These are phyloP conservation scores for Barbus barbus DNA, from an alignment of 2,113 vertebrate genomes.

Conservation along the genomic window DNA sequence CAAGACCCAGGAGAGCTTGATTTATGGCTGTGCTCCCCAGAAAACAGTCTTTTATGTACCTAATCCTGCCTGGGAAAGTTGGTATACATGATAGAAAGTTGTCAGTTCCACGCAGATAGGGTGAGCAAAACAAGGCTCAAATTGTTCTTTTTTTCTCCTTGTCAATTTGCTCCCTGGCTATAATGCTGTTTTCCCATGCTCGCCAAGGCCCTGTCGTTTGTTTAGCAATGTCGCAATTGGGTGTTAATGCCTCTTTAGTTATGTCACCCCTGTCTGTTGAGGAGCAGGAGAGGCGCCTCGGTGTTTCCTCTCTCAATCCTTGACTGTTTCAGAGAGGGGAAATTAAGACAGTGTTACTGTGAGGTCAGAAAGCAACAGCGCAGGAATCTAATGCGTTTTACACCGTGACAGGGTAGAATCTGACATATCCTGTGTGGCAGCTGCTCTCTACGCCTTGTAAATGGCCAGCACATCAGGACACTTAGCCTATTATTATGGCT, in stretches of 20 bases:
- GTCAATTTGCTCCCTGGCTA: constrained; percentile 59
- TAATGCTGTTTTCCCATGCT: constrained; percentile 73
- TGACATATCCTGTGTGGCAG: background rate
- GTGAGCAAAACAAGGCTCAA: constrained; percentile 61
- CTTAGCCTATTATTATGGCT: background rate
- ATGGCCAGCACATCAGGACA: background rate
- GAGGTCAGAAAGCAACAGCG: constrained; percentile 42
- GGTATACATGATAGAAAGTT: constrained; percentile 68
- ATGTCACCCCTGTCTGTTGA: constrained; percentile 62
- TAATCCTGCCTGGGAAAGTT: constrained; percentile 70
- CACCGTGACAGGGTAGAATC: constrained; percentile 34
- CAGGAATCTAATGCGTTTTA: constrained; percentile 40
- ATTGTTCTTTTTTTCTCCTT: constrained; percentile 63
- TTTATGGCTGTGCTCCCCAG: constrained; percentile 58
- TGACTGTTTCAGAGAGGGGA: constrained; percentile 40
- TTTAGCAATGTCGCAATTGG: constrained; percentile 64
- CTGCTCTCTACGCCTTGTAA: background rate
- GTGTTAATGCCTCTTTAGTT: constrained; percentile 74
- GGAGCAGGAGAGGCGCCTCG: constrained; percentile 45
- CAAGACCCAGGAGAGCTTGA: constrained; percentile 56
- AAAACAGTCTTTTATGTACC: constrained; percentile 57
- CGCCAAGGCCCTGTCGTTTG: constrained; percentile 62
- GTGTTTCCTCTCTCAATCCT: constrained; percentile 37
- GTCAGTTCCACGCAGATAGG: constrained; percentile 63
- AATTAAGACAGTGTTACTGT: constrained; percentile 40